Base-by-base conservation (phyloP, 2,888 invertebrate species). In the Calephelis perditalis region DNA sequence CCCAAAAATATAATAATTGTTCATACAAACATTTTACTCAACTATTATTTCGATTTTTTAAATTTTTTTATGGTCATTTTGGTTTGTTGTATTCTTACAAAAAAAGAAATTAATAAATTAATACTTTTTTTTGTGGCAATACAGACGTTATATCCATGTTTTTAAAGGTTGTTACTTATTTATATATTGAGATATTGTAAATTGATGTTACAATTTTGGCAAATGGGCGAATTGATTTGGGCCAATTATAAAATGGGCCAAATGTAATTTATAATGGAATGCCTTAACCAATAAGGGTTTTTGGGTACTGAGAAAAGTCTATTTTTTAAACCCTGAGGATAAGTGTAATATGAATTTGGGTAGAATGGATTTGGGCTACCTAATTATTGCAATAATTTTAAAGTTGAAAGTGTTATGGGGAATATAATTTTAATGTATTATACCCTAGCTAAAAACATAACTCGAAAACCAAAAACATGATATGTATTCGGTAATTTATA, bases 121-220 rank as follows among this genome's bases (percentile, higher is more conserved):
- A 35, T 52, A 52, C 12, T 15, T 49, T 26, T 35, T 52, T 10
- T 26, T 52, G 52, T 52, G 52, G 11, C 52, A 52, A 52, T 11
- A 35, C 52, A 35, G 11, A 35, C 11, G 35, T 35, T 35, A 52
- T 52, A 52, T 35, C 15, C 15, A 52, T 35, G 35, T 52, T 52
- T 6, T 52, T 35, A 35, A 49, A 49, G 26, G 52, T 52, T 52
- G 52, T 52, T 52, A 52, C 52, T 52, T 52, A 52, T 40, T 7
- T 52, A 10, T 52, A 35, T 35, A 35, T 52, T 9, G 35, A 52
- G 26, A 26, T 4, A 52, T 26, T 52, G 26, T 52, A 52, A 52
- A 52, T 52, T 5, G 26, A 52, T 52, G 35, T 52, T 35, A 52
- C 52, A 35, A 6, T 52, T 49, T 49, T 35, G 5, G 15, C 9